These are phyloP conservation scores for Scolopax rusticola DNA, from an alignment of 2,797 vertebrate species.

Conservation along the genomic window DNA sequence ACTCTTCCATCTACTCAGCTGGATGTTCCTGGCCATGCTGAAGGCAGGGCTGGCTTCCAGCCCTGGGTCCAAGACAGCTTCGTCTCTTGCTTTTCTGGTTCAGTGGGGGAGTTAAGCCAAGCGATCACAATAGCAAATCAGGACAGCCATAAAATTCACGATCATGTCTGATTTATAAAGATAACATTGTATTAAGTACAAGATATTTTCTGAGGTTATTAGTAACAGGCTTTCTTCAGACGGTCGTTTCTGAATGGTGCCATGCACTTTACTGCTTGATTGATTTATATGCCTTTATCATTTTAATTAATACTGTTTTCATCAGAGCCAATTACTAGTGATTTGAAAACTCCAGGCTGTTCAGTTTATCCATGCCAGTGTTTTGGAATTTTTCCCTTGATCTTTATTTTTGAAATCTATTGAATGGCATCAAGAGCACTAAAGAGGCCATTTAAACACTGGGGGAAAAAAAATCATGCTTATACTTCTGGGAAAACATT, in stretches of 20 bases:
- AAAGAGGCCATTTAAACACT: slow-evolving; percentile 29
- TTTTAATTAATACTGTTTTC: slow-evolving; percentile 43
- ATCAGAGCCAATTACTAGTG: neutral
- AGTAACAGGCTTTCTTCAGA: slow-evolving; percentile 34
- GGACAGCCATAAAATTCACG: slow-evolving; percentile 21
- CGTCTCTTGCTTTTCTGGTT: slow-evolving; percentile 33
- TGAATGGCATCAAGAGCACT: slow-evolving; percentile 18
- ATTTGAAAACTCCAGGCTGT: neutral
- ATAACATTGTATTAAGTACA: slow-evolving; percentile 35
- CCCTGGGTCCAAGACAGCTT: slow-evolving; percentile 17
- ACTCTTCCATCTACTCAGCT: slow-evolving; percentile 50
- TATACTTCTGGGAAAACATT: slow-evolving; percentile 59
- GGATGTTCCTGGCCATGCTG: slow-evolving; percentile 46
- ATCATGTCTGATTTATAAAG: slow-evolving; percentile 56
- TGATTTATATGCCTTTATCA: slow-evolving; percentile 30
- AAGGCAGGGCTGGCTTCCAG: slow-evolving; percentile 33
- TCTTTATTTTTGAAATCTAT: slow-evolving; percentile 15
- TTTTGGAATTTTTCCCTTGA: neutral
- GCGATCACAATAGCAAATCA: slow-evolving; percentile 4
- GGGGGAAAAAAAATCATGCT: neutral
- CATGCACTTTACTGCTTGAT: neutral
- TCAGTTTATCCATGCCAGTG: neutral
- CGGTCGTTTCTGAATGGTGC: neutral
- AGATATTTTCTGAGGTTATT: slow-evolving; percentile 36
- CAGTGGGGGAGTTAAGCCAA: slow-evolving; percentile 33